Conservation (phyloP, 1,140 invertebrate species). For the Bombus sylvicola region DNA sequence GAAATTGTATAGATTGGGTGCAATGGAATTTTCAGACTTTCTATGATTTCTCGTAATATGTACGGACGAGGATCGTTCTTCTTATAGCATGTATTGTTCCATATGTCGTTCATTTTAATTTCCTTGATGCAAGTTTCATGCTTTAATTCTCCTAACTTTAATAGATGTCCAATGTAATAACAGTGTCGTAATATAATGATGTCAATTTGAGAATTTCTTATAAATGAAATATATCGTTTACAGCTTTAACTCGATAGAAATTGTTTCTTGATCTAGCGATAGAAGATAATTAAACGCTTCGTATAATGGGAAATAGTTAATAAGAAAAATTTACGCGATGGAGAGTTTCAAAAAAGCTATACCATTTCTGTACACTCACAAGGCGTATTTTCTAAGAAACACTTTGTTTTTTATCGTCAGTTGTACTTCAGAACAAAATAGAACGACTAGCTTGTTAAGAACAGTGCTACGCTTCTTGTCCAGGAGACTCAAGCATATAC, state of each 20-base stretch:
- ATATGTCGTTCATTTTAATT: neutral
- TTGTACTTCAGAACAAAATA: neutral
- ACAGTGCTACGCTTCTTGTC: neutral
- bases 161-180: too few relatives aligned
- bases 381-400: neutral
- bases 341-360: neutral
- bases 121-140: too few relatives aligned
- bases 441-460: too few relatives aligned
- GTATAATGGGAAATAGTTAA: neutral
- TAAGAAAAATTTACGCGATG: neutral
- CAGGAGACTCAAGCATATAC: neutral
- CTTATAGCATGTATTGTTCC: accelerated
- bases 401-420: neutral
- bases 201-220: too few relatives aligned
- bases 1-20: neutral
- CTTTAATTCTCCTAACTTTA: too few relatives aligned
- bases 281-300: too few relatives aligned
- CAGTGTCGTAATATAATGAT: too few relatives aligned
- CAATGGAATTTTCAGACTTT: too few relatives aligned
- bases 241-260: too few relatives aligned
- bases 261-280: too few relatives aligned
- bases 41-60: neutral
- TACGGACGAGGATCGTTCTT: neutral
- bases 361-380: neutral
- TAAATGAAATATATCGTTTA: too few relatives aligned